Evolutionary conservation across 2,113 vertebrate genomes (phyloP), one percentile per base, ranked within the genome.

Genomic region (Hippoglossus stenolepis): DNA sequence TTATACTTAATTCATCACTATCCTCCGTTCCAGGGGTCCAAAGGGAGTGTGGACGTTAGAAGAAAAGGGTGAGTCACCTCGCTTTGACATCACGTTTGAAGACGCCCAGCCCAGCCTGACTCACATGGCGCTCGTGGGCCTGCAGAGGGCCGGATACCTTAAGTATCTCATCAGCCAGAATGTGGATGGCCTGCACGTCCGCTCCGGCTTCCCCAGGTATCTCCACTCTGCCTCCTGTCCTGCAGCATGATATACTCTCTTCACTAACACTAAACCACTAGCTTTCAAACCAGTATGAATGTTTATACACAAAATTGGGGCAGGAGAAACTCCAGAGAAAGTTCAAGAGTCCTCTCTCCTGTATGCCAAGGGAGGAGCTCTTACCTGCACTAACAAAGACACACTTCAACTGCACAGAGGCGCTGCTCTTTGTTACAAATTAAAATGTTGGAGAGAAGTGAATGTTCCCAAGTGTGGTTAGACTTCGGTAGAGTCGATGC

Each of bases 21-120:
- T 58, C 0, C 58, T 77, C 49, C 73, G 59, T 73, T 72, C n/a
- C 90, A 99, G 98, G 87, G 98, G 98, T 8, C 98, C 98, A 28
- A 97, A 96, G 35, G 98, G 98, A 0, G 98, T 99, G 43, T 99
- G 98, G 98, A 99, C 98, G 0, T 93, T 99, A 93, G 98, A 99
- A 65, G 94, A 99, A 89, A 95, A 88, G 35, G 98, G 98, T 2
- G 95, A 99, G 85, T 85, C 94, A 3, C 97, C 97, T 38, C 96
- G 93, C 79, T 99, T 99, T 1, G 95, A 99, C 80, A 99, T 94
- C 31, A 99, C 98, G 0, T 99, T 99, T 2, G 98, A 99, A 94
- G 97, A 90, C 0, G 98, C 98, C 0, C 86, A 83, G 20, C 98
- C 98, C 65, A 97, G 97, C 24, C 82, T 93, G 77, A 99, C 98